Conservation (phyloP, 2,113 vertebrate species). For the Antechinus stuartii region DNA sequence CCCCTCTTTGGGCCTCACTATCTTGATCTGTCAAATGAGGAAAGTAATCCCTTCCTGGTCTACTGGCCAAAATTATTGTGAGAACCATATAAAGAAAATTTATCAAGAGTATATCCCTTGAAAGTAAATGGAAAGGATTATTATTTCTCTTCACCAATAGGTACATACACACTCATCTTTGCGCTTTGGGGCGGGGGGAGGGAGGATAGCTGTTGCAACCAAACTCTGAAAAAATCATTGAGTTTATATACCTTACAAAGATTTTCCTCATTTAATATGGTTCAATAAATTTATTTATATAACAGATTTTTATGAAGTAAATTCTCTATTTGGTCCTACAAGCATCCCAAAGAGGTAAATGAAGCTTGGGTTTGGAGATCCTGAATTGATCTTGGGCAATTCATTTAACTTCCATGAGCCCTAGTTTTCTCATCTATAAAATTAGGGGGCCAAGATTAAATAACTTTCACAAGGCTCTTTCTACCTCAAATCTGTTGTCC, state of each 20-base stretch:
- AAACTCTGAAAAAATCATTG: neutral
- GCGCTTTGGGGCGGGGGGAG: slow-evolving; percentile 1
- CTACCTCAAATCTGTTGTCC: neutral
- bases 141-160: neutral
- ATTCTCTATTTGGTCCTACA: neutral
- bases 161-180: neutral
- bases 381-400: neutral
- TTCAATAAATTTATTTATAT: neutral
- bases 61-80: neutral
- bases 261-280: neutral
- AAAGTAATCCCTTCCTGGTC: slow-evolving; percentile 11
- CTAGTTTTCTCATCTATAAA: neutral
- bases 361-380: neutral
- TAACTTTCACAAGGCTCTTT: neutral
- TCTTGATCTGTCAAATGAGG: slow-evolving; percentile 14
- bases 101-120: neutral
- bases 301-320: neutral
- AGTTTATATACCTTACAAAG: neutral
- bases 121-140: neutral
- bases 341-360: neutral
- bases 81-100: neutral
- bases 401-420: neutral
- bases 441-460: neutral
- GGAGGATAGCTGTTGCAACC: neutral
- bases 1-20: neutral